These are phyloP conservation scores for Drosophila fungiperda DNA, from an alignment of 2,888 invertebrate genomes.

Conservation along the genomic window DNA sequence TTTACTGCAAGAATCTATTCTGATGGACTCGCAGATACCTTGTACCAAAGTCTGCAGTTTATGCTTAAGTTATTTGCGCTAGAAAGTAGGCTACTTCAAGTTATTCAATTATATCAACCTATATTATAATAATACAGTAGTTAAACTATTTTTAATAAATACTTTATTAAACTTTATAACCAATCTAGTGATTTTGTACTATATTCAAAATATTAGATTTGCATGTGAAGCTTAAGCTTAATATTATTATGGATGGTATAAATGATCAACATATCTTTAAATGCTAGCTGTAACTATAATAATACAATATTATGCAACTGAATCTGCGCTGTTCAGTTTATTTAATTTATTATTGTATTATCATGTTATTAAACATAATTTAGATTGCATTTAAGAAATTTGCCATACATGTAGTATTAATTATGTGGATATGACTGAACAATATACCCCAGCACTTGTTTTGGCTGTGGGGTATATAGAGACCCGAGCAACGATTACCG, in stretches of 20 bases:
- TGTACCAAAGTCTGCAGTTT: background rate
- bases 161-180: background rate
- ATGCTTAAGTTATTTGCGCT: conserved; percentile 2
- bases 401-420: background rate
- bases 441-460: background rate
- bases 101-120: background rate
- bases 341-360: background rate
- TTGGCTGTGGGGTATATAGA: conserved; percentile 14
- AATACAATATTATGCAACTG: background rate
- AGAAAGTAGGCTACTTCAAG: conserved; percentile 17
- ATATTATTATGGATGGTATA: background rate
- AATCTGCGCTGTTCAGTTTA: background rate
- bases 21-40: conserved; percentile 25
- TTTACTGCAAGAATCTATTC: background rate
- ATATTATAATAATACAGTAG: background rate
- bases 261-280: background rate
- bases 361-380: background rate
- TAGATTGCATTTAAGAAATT: background rate
- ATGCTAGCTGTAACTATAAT: background rate
- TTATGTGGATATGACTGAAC: background rate
- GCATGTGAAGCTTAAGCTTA: conserved; percentile 4
- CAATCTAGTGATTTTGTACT: background rate
- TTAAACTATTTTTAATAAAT: background rate
- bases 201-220: background rate
- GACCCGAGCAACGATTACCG: conserved; percentile 17